Evolutionary conservation across 37 sponge, comb jelly and placozoan genomes (phyloP).

Genomic region (Halisarca cf. caerulea): DNA sequence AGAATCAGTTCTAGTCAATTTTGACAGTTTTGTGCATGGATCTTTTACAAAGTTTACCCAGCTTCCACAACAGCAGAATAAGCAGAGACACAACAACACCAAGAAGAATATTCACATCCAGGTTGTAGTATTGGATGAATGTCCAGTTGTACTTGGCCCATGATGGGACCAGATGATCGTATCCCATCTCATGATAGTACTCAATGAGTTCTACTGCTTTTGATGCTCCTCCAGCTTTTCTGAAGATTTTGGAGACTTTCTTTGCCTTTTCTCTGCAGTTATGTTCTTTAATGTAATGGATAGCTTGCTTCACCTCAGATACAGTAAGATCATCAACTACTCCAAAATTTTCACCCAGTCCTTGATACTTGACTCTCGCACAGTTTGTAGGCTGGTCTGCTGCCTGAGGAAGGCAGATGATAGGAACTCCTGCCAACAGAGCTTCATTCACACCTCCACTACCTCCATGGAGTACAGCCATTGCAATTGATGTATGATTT

Average conservation of each 20-base stretch:
- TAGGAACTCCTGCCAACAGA: slow-evolving; percentile 50
- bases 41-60: neutral
- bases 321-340: neutral
- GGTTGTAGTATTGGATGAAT: slow-evolving; percentile 68
- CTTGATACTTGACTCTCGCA: slow-evolving; percentile 23
- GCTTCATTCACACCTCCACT: slow-evolving; percentile 64
- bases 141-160: slow-evolving; percentile 67
- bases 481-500: slow-evolving; percentile 16
- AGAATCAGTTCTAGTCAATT: neutral
- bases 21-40: neutral
- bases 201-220: slow-evolving; percentile 67
- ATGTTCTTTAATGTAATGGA: neutral
- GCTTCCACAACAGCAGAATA: neutral
- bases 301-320: neutral
- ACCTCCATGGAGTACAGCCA: slow-evolving; percentile 72
- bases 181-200: slow-evolving; percentile 56
- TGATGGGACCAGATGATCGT: slow-evolving; percentile 60
- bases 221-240: slow-evolving; percentile 44
- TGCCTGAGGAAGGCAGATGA: slow-evolving; percentile 32
- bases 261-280: slow-evolving; percentile 3
- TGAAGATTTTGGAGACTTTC: slow-evolving; percentile 32
- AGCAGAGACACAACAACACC: neutral
- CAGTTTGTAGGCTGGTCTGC: slow-evolving; percentile 40
- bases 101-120: slow-evolving; percentile 52
- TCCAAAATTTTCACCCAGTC: slow-evolving; percentile 15